These are phyloP conservation scores for Amblyopsis hoosieri DNA, from an alignment of 2,797 vertebrate species.

Conservation along the genomic window DNA sequence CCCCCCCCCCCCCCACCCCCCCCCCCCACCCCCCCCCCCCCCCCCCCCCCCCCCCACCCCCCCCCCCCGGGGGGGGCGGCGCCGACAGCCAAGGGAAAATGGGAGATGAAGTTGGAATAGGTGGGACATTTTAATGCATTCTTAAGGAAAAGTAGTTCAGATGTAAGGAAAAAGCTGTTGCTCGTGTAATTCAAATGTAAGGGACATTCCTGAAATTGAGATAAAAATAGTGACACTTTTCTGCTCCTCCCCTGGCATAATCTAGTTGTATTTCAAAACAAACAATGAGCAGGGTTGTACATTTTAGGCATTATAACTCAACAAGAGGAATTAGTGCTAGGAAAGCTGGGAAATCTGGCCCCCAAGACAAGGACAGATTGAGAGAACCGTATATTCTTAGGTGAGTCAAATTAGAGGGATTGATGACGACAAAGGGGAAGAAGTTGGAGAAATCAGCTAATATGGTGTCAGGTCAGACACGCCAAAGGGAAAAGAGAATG, in stretches of 20 bases:
- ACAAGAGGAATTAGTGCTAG: not conserved
- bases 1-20: too few species aligned
- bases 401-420: constrained; percentile 16
- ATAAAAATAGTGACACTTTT: constrained; percentile 15
- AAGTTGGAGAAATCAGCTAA: constrained; percentile 16
- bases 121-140: constrained; percentile 45
- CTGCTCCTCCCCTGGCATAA: constrained; percentile 18
- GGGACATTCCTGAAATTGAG: too few species aligned
- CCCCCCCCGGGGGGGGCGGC: constrained; percentile 6
- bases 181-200: constrained; percentile 33
- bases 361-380: constrained; percentile 11
- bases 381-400: constrained; percentile 21
- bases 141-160: constrained; percentile 40
- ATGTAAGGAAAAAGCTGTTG: constrained; percentile 35
- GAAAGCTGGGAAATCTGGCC: not conserved
- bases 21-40: too few species aligned
- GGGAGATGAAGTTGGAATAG: constrained; percentile 12
- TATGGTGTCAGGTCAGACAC: constrained; percentile 35
- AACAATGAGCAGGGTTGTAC: too few species aligned
- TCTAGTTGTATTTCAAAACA: too few species aligned
- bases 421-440: constrained; percentile 12
- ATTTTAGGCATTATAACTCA: not conserved
- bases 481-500: constrained; percentile 27
- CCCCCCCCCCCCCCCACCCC: too few species aligned
- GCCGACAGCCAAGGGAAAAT: not conserved